Conservation (phyloP, 2,888 invertebrate species). For the Dioctria rufipes region DNA sequence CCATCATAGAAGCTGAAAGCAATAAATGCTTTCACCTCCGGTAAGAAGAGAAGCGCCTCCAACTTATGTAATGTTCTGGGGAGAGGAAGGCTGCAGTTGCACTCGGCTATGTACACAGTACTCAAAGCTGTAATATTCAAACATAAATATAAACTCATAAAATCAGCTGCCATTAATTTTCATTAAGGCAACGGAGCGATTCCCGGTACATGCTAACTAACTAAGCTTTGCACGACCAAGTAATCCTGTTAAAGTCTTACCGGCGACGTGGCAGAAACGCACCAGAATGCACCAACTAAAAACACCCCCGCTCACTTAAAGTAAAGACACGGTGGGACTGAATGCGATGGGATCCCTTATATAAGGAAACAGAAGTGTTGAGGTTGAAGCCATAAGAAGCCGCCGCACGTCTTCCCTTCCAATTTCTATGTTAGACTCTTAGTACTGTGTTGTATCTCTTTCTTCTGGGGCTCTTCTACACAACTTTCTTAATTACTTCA, state of each 20-base stretch:
- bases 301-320: neutral
- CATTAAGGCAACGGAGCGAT: slow-evolving; percentile 53
- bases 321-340: neutral
- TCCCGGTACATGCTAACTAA: slow-evolving; percentile 54
- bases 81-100: slow-evolving; percentile 36
- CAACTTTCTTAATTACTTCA: slow-evolving; percentile 58
- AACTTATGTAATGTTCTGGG: slow-evolving; percentile 4
- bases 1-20: slow-evolving; percentile 8
- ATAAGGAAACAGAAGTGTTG: neutral
- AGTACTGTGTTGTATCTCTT: neutral
- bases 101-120: neutral
- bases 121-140: slow-evolving; percentile 45
- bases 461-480: slow-evolving; percentile 4
- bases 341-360: neutral
- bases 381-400: slow-evolving; percentile 34
- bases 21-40: slow-evolving; percentile 15
- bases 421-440: neutral
- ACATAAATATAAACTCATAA: slow-evolving; percentile 56
- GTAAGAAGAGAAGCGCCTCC: slow-evolving; percentile 8
- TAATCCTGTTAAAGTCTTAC: slow-evolving; percentile 33
- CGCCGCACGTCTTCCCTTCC: slow-evolving; percentile 13
- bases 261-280: slow-evolving; percentile 34
- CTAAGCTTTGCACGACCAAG: slow-evolving; percentile 41
- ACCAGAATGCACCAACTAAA: slow-evolving; percentile 37
- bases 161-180: slow-evolving; percentile 57